Base-by-base conservation (phyloP, 2,797 vertebrate species). In the Schizopygopsis pylzovi region DNA sequence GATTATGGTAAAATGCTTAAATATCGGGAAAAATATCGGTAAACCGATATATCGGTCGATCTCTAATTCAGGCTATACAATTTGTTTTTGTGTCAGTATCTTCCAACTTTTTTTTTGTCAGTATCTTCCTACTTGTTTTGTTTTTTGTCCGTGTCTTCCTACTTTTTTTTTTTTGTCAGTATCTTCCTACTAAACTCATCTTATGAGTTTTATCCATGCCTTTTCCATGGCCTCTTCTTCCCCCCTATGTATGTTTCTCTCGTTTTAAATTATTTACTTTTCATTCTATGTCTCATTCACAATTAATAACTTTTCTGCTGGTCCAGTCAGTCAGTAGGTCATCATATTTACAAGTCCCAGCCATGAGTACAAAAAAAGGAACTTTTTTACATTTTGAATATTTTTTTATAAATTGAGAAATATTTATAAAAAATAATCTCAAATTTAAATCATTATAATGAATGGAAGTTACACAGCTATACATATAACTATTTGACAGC, bases 241-340 rank as follows among this genome's bases (percentile, higher is more conserved):
- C 39, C 43, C 72, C 4, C n/a, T 67, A 81, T 87, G 56, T 47
- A 84, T 77, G 79, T 87, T 86, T 84, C 78, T 59, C 65, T 86
- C 41, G 49, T 81, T 77, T 83, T 79, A 81, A 83, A 75, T 68
- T 28, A 25, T 28, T 79, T 28, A 45, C 81, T 59, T 78, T 13
- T 78, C 7, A 56, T 47, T 83, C 25, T 75, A 12, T 43, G 2
- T 43, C 41, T 61, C 12, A 45, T 45, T 39, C 18, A 56, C 18
- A n/a, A 39, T 56, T 39, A 77, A 22, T 1, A 37, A 4, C 4
- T 54, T 54, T 37, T 75, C 47, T 76, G 47, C 72, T 75, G 16
- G 28, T 6, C 47, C 16, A 52, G 47, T 54, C 15, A 73, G 43
- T 8, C 13, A 73, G n/a, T n/a, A 15, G n/a, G 39, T 41, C 68